Base-by-base conservation (phyloP, 2,888 invertebrate genomes). In the Sinotaia quadrata region DNA sequence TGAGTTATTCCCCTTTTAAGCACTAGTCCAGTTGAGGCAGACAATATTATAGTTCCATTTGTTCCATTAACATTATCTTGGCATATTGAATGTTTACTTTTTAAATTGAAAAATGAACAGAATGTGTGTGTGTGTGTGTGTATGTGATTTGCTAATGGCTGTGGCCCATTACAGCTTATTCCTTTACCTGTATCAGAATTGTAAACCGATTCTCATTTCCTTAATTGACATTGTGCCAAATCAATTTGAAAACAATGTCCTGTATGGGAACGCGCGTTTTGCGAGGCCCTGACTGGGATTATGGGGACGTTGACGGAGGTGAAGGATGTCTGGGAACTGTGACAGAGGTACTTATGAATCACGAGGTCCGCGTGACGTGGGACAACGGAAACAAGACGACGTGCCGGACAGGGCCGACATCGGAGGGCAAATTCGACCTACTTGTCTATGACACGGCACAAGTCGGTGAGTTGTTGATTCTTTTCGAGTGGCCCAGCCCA, bases 351-450 rank as follows among this genome's bases (percentile, higher is more conserved):
- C 54, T 41, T n/a, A 27, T n/a, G 52, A 54, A 54, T 21, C 37
- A 52, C 29, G 27, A 8, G 31, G 63, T 63, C 41, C 31, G 47
- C 0, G 94, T 95, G 3, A 93, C 94, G 83, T 95, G 95, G 95
- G 95, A 89, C 76, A 87, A 85, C 31, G 89, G 87, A 7, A 81
- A 83, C 15, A 76, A 83, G 57, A 86, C 84, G 27, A 88, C 87
- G 60, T 95, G 95, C 85, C 90, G 94, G 76, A 92, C 94, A 56
- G 95, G 95, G 10, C 94, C n/a, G n/a, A n/a, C n/a, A n/a, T n/a
- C 94, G 87, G 92, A 93, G 87, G 93, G 92, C 69, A 92, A 93
- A 78, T 94, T 91, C 84, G 95, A 95, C 89, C 89, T 95, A 56
- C 89, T 93, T 71, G 91, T 95, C 66, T 91, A 93, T 72, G 95